These are phyloP conservation scores for Calameuta pallipes DNA, from an alignment of 2,888 invertebrate species.

Conservation along the genomic window DNA sequence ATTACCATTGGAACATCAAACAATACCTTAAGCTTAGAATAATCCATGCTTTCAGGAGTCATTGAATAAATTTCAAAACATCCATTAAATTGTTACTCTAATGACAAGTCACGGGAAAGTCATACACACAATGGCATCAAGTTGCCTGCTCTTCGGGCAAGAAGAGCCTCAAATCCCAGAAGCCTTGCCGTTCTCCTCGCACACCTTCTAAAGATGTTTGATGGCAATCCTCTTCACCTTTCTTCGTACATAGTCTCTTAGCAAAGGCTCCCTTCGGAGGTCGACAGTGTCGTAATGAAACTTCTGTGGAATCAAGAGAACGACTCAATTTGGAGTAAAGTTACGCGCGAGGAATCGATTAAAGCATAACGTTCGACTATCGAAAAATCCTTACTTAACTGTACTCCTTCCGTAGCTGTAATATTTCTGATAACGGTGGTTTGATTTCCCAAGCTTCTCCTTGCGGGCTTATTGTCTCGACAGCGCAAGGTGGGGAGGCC, in stretches of 20 bases:
- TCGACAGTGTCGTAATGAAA: neutral
- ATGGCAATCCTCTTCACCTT: neutral
- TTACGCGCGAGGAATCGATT: neutral
- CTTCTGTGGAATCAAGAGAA: neutral
- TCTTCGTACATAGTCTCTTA: neutral
- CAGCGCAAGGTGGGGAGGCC: neutral
- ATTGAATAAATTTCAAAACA: constrained; percentile 20
- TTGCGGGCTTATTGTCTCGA: neutral
- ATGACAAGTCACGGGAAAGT: constrained; percentile 15
- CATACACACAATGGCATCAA: constrained; percentile 13
- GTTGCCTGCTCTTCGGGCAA: neutral
- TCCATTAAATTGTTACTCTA: constrained; percentile 19
- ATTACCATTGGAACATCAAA: neutral
- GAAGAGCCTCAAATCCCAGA: neutral
- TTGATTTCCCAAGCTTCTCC: constrained; percentile 4
- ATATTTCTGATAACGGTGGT: neutral
- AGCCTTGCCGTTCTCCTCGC: neutral
- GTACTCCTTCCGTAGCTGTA: neutral
- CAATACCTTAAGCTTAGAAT: neutral
- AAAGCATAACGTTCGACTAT: neutral
- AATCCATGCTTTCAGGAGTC: constrained; percentile 2
- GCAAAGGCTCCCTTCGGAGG: neutral
- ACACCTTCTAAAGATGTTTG: neutral
- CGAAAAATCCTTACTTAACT: neutral
- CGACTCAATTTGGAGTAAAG: neutral